Conservation (phyloP, 35 echinoderm and acorn worm species). For the Ptychodera flava region DNA sequence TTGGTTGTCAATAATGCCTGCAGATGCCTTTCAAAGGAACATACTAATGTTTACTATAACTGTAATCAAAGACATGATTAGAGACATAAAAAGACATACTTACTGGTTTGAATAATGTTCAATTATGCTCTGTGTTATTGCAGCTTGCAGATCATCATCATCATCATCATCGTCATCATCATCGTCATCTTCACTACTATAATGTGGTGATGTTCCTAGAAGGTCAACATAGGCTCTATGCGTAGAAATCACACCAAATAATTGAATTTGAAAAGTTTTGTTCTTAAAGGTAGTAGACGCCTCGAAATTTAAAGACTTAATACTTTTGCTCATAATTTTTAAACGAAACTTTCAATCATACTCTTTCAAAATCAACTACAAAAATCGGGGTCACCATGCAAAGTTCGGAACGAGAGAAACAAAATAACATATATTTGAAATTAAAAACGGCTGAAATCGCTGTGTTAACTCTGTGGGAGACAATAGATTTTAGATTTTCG, state of each 20-base stretch:
- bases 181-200: neutral
- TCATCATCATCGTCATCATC: neutral
- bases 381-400: no score
- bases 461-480: no score
- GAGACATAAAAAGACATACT: neutral
- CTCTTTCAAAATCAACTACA: no score
- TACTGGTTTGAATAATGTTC: neutral
- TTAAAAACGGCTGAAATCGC: no score
- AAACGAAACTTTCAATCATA: no score
- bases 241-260: neutral
- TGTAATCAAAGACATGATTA: neutral
- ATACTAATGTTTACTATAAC: neutral
- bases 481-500: no score
- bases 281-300: no score
- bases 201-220: no score
- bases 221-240: neutral
- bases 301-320: no score
- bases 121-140: neutral
- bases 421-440: no score
- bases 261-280: neutral
- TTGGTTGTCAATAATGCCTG: neutral
- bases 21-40: neutral
- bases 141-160: neutral
- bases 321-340: no score
- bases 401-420: no score